A percentile compares a stretch with the other conserved stretches of the same genome.
phyloP scores from a whole-genome alignment of 2,888 invertebrate species.

The Leucophenga montana region DNA sequence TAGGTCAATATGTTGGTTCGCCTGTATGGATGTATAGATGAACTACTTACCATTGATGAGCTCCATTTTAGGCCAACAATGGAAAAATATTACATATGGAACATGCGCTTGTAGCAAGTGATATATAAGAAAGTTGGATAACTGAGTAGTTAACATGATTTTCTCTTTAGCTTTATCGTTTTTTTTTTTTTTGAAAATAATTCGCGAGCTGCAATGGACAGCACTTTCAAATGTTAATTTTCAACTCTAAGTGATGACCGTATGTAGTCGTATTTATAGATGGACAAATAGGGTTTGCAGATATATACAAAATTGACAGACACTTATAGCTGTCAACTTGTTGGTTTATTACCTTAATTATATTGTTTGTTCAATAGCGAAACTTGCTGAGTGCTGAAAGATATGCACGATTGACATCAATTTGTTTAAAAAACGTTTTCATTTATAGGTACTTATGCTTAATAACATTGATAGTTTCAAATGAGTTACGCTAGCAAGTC shows the following conservation, averaged over 20 bases:
- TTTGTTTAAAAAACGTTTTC: neutral
- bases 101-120: conserved; percentile 53
- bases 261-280: neutral
- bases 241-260: too few relatives aligned
- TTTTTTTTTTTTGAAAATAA: conserved; percentile 2
- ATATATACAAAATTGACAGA: neutral
- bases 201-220: neutral
- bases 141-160: conserved; percentile 44
- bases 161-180: neutral
- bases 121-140: conserved; percentile 58
- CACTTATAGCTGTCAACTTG: conserved; percentile 14
- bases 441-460: too few relatives aligned
- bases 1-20: neutral
- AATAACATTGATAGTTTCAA: too few relatives aligned
- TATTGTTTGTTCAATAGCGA: conserved; percentile 10
- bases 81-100: conserved; percentile 48
- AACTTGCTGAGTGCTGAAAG: neutral
- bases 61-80: conserved; percentile 51
- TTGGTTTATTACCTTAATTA: neutral
- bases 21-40: neutral
- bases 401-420: neutral
- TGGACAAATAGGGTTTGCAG: neutral
- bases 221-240: neutral
- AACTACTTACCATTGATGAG: neutral
- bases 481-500: too few relatives aligned